Base-by-base conservation (phyloP, 1,140 invertebrate genomes). In the Saxidomus purpurata region DNA sequence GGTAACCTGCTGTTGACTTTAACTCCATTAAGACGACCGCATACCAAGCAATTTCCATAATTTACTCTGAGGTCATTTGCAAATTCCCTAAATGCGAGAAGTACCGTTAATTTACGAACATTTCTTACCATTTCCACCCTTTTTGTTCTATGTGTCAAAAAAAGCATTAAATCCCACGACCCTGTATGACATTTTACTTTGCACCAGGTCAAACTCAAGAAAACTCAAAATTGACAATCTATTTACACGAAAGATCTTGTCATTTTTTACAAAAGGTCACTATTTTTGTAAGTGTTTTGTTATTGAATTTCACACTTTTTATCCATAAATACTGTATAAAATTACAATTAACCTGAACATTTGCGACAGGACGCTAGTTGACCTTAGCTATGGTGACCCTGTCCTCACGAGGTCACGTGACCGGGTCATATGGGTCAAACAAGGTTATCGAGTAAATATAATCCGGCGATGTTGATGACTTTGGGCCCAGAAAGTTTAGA, bases 271-370 rank as follows among this genome's bases (percentile, higher is more conserved):
- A 49, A 52, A 55, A 79, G 47, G 28, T 28, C 28, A 36, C 49
- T 22, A 59, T 79, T 36, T 52, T 47, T 52, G 49, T 79, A 79
- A 79, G 76, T 79, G 76, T 55, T 36, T 55, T 55, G 47, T 79
- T 22, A 79, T 79, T 31, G 47, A 34, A 55, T 79, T 79, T 79
- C 76, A 79, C 76, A 79, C 76, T 79, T 55, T 79, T 79, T 52
- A 79, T 55, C 28, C 47, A 79, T 79, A 79, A 79, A 55, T 52
- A 38, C 47, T 40, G 76, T 79, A 79, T 79, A 79, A 79, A 79
- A 79, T 79, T 79, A 79, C 76, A 52, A 79, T 79, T 79, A 52
- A 79, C 76, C 76, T 34, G 76, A 55, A 79, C 31, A 79, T 49
- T 79, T 36, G 25, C 17, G 76, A 55, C 49, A 79, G 28, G 28